phyloP scores from a whole-genome alignment of 1,140 invertebrate genomes.

The Pantala flavescens region DNA sequence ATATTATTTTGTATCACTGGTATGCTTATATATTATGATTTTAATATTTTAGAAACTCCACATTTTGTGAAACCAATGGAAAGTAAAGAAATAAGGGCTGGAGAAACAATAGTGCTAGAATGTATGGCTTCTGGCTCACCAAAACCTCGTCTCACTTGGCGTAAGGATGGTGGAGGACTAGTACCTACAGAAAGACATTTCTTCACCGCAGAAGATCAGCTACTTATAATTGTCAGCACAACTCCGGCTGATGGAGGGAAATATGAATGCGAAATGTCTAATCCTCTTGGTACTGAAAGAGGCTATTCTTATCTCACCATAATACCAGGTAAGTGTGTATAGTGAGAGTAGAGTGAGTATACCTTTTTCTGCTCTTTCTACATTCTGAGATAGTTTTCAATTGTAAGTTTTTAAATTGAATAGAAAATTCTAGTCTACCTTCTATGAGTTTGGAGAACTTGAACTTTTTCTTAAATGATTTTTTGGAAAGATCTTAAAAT shows the following conservation, averaged over 20 bases:
- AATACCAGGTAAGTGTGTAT: constrained; percentile 41
- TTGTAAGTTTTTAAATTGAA: not conserved
- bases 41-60: constrained; percentile 54
- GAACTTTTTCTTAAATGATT: too few relatives aligned
- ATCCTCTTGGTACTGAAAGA: constrained; percentile 59
- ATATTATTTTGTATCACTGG: too few relatives aligned
- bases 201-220: constrained; percentile 73
- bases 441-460: too few relatives aligned
- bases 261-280: constrained; percentile 82
- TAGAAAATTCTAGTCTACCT: not conserved
- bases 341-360: too few relatives aligned
- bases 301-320: constrained; percentile 44
- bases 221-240: constrained; percentile 76
- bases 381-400: constrained; percentile 1
- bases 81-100: constrained; percentile 65
- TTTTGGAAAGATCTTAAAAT: too few relatives aligned
- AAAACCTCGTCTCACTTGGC: constrained; percentile 78
- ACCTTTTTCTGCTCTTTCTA: not conserved
- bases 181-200: constrained; percentile 63
- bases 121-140: constrained; percentile 80
- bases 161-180: constrained; percentile 68
- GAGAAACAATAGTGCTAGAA: constrained; percentile 72
- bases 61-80: constrained; percentile 75
- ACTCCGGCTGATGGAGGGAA: constrained; percentile 63
- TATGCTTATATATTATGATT: too few relatives aligned